These are phyloP conservation scores for Alexandromys fortis DNA, from an alignment of 2,113 vertebrate species.

Conservation along the genomic window DNA sequence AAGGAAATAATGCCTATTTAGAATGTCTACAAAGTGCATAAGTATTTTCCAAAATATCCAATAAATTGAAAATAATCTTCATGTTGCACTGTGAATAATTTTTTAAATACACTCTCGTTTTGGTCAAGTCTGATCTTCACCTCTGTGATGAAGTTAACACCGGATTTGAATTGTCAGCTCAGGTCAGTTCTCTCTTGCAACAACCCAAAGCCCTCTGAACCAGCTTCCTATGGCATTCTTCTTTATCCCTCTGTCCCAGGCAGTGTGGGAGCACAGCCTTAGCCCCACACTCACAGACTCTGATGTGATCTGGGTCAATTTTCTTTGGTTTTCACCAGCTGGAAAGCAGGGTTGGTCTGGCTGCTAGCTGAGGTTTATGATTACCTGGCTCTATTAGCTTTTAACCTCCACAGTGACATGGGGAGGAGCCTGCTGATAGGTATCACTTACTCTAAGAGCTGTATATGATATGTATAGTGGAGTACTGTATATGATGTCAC, in stretches of 20 bases:
- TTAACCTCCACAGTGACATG: background rate
- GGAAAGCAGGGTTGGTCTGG: background rate
- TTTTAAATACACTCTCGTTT: background rate
- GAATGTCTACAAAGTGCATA: background rate
- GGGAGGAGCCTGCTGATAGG: background rate
- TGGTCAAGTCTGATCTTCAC: background rate
- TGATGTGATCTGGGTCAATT: background rate
- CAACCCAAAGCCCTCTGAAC: background rate
- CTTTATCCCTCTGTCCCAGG: background rate
- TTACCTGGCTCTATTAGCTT: background rate
- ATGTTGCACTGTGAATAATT: background rate
- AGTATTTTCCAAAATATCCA: background rate
- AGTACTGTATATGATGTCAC: background rate
- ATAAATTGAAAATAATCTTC: background rate
- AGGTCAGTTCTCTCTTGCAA: background rate
- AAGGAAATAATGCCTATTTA: background rate
- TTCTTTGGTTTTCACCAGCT: background rate
- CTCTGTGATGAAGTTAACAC: background rate
- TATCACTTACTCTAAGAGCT: background rate
- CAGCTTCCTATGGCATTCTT: background rate
- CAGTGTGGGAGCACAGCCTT: accelerated
- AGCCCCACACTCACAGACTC: background rate
- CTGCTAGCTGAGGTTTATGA: too few relatives aligned
- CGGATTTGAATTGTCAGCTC: background rate
- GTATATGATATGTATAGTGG: too few relatives aligned